These are phyloP conservation scores for Pseudochaenichthys georgianus DNA, from an alignment of 2,797 vertebrate genomes.

Conservation along the genomic window DNA sequence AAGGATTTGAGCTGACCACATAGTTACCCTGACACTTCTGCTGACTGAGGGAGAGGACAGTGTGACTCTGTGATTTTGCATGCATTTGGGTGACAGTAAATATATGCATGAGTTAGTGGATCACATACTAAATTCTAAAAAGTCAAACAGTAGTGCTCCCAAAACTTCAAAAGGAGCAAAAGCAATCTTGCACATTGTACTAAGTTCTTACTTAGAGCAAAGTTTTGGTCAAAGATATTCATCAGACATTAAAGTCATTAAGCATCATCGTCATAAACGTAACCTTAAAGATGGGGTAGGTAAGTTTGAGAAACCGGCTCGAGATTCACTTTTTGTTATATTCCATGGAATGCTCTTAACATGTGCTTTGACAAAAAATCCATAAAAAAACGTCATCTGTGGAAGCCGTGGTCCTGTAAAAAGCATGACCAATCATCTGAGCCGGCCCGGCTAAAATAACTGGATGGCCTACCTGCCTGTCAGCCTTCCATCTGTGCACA, in stretches of 20 bases:
- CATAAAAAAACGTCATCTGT: too few relatives aligned
- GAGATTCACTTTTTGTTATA: too few relatives aligned
- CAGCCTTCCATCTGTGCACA: too few relatives aligned
- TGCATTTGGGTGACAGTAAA: slow-evolving; percentile 15
- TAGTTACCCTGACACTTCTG: slow-evolving; percentile 40
- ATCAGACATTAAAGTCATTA: background rate
- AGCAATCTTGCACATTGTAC: background rate
- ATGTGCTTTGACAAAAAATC: too few relatives aligned
- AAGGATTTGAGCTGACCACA: slow-evolving; percentile 53
- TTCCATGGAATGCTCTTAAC: too few relatives aligned
- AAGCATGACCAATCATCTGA: too few relatives aligned
- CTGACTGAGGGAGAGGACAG: slow-evolving; percentile 40
- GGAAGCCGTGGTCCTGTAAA: too few relatives aligned
- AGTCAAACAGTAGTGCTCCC: background rate
- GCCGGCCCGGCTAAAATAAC: too few relatives aligned
- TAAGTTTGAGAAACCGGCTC: too few relatives aligned
- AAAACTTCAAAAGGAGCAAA: background rate
- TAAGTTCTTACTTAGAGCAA: background rate
- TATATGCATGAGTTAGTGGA: slow-evolving; percentile 12
- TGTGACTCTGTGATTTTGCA: slow-evolving; percentile 6
- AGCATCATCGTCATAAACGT: background rate
- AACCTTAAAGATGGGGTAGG: background rate
- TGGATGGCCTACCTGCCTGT: too few relatives aligned
- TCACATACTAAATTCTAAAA: background rate
- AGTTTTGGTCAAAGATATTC: background rate